These are phyloP conservation scores for Macrosteles quadrilineatus DNA, from an alignment of 1,140 invertebrate species.

Conservation along the genomic window DNA sequence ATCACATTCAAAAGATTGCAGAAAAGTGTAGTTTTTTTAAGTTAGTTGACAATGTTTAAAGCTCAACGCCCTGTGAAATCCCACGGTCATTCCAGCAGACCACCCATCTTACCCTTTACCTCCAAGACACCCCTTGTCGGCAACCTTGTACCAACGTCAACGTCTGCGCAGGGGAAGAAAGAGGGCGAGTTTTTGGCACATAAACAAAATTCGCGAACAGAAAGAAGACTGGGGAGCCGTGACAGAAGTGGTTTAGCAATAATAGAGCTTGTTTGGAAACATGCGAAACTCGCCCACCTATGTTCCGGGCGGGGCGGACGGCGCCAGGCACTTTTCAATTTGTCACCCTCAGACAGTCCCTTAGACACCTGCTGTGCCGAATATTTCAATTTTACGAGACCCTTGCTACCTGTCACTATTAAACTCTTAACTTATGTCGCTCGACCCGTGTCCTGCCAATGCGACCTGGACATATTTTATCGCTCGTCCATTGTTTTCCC, in stretches of 20 bases:
- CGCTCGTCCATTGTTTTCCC: slow-evolving; percentile 16
- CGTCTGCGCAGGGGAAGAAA: too few species aligned
- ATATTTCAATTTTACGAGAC: slow-evolving; percentile 30
- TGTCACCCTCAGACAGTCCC: slow-evolving; percentile 23
- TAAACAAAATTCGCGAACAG: slow-evolving; percentile 21
- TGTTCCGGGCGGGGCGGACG: too few species aligned
- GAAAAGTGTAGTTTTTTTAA: too few species aligned
- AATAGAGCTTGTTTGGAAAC: slow-evolving; percentile 21
- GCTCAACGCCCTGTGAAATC: too few species aligned
- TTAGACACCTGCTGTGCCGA: slow-evolving; percentile 12
- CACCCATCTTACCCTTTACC: too few species aligned
- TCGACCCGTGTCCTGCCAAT: slow-evolving; percentile 6
- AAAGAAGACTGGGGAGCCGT: neutral
- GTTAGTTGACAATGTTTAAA: too few species aligned
- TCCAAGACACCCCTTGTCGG: too few species aligned
- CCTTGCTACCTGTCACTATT: slow-evolving; percentile 28
- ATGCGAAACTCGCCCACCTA: slow-evolving; percentile 2
- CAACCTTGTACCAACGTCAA: too few species aligned
- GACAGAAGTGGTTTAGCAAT: slow-evolving; percentile 27
- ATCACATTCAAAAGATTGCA: too few species aligned
- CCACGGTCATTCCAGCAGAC: too few species aligned
- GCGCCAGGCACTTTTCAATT: slow-evolving; percentile 25
- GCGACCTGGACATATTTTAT: slow-evolving; percentile 8
- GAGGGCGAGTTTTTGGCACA: slow-evolving; percentile 16
- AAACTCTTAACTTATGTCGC: slow-evolving; percentile 28